Evolutionary conservation across 2,888 invertebrate species (phyloP).

Genomic region (Rhyacophila evoluta): DNA sequence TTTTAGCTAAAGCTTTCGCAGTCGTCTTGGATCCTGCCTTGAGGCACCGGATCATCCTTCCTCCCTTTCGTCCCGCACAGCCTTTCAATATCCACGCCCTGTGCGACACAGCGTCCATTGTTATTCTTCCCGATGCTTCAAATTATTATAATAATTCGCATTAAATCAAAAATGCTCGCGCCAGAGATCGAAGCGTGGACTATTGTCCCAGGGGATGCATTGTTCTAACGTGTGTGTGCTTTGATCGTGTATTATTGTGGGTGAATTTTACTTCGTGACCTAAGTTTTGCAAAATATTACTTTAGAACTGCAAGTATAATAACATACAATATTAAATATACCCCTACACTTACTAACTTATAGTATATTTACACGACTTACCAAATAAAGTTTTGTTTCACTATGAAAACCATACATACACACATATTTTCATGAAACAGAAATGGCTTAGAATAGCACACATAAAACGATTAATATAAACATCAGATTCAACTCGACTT

Average conservation of each 20-base stretch:
- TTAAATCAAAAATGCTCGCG: constrained; percentile 53
- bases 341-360: too few species aligned
- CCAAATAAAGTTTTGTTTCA: too few species aligned
- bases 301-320: too few species aligned
- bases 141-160: constrained; percentile 55
- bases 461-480: too few species aligned
- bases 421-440: too few species aligned
- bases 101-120: constrained; percentile 52
- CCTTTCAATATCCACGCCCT: constrained; percentile 44
- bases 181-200: constrained; percentile 49
- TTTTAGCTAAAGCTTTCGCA: neutral
- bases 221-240: neutral
- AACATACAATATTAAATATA: too few species aligned
- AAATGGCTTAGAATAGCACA: too few species aligned
- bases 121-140: constrained; percentile 47
- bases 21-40: neutral
- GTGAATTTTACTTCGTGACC: constrained; percentile 1
- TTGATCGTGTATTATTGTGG: neutral
- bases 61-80: constrained; percentile 34
- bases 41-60: constrained; percentile 34
- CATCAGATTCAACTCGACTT: too few species aligned
- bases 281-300: neutral
- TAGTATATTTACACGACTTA: too few species aligned
- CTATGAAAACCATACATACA: too few species aligned
- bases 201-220: constrained; percentile 45